Conservation (phyloP, 2,888 invertebrate species). For the Drosophila acutilabella region DNA sequence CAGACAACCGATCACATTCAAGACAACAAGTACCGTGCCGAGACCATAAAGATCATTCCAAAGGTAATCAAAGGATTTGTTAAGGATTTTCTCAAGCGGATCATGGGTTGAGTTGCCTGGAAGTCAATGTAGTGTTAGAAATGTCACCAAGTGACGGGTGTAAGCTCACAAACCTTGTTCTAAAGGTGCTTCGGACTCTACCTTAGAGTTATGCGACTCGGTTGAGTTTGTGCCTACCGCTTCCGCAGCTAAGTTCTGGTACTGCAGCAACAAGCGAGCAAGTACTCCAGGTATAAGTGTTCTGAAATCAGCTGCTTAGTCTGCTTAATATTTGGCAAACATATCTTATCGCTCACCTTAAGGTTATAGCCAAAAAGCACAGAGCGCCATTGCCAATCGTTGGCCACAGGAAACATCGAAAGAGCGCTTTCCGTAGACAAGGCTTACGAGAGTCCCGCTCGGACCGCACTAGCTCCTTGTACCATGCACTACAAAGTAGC, state of each 20-base stretch:
- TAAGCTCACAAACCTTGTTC: no score
- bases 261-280: neutral
- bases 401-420: slow-evolving; percentile 89
- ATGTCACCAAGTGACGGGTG: no score
- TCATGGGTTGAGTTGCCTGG: no score
- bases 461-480: slow-evolving; percentile 87
- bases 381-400: slow-evolving; percentile 88
- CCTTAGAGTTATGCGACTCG: neutral
- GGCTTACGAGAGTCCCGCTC: slow-evolving; percentile 87
- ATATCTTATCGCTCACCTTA: slow-evolving; percentile 76
- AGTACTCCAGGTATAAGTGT: neutral
- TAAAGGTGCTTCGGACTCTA: no score
- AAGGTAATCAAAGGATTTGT: neutral
- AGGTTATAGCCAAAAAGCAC: slow-evolving; percentile 85
- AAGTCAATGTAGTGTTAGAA: no score
- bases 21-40: neutral
- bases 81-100: no score
- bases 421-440: slow-evolving; percentile 88
- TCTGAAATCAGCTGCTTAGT: neutral
- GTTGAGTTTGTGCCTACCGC: neutral
- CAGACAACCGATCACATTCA: neutral
- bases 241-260: neutral
- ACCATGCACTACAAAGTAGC: slow-evolving; percentile 87
- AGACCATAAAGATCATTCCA: neutral
- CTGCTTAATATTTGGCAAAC: neutral